A percentile compares a stretch with the other conserved stretches of the same genome.
These are phyloP conservation scores for Leucophenga maculata DNA, from an alignment of 2,888 invertebrate species.

Conservation along the genomic window DNA sequence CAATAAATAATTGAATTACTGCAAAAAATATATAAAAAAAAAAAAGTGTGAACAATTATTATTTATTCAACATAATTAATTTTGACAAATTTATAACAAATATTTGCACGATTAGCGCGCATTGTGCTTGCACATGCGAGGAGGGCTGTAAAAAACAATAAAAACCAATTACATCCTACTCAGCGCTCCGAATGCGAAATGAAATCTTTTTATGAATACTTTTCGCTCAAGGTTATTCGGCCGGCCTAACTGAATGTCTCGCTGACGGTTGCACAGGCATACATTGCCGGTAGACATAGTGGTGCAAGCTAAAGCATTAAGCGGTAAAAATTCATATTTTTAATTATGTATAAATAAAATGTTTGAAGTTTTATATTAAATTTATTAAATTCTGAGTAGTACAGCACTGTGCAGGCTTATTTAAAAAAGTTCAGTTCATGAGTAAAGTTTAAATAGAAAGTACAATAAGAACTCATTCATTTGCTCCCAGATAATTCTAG, in stretches of 20 bases:
- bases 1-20: not conserved
- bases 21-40: conserved; percentile 19
- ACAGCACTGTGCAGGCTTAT: too few species aligned
- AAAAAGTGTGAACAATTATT: conserved; percentile 16
- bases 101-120: conserved; percentile 38
- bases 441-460: too few species aligned
- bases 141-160: conserved; percentile 41
- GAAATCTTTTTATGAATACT: conserved; percentile 52
- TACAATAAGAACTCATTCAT: too few species aligned
- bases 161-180: conserved; percentile 60
- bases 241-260: not conserved
- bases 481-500: too few species aligned
- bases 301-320: too few species aligned
- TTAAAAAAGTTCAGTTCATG: too few species aligned
- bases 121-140: not conserved
- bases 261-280: too few species aligned
- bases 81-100: conserved; percentile 47
- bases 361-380: too few species aligned
- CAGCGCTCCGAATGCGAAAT: conserved; percentile 26
- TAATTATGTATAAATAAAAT: too few species aligned
- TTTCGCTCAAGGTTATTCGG: conserved; percentile 52
- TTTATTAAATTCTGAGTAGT: too few species aligned
- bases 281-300: too few species aligned
- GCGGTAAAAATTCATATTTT: too few species aligned
- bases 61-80: conserved; percentile 35